Evolutionary conservation across 1,140 invertebrate genomes (phyloP).

Genomic region (Drosophila funebris): DNA sequence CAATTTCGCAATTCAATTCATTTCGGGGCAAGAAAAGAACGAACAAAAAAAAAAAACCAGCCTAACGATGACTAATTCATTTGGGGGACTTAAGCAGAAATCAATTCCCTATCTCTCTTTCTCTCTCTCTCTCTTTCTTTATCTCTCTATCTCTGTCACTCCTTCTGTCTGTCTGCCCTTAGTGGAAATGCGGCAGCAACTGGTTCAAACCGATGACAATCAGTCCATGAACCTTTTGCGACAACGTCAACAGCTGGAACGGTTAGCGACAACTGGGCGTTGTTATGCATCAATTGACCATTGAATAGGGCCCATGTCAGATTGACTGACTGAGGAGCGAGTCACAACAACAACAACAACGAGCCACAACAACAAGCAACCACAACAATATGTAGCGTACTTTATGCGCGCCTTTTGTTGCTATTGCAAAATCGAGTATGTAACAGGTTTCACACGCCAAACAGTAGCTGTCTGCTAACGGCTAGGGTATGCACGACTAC

Average conservation of each 20-base stretch:
- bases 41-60: background rate
- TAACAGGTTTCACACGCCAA: conserved; percentile 22
- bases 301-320: conserved; percentile 16
- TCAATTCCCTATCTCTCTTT: conserved; percentile 56
- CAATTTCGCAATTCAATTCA: conserved; percentile 21
- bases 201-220: conserved; percentile 64
- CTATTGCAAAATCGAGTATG: background rate
- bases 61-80: conserved; percentile 56
- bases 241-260: conserved; percentile 35
- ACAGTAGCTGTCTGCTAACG: background rate
- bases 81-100: conserved; percentile 55
- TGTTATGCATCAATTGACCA: conserved; percentile 29
- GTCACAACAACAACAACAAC: background rate
- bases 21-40: background rate
- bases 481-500: background rate
- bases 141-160: too few relatives aligned
- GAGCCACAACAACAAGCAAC: background rate
- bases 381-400: background rate
- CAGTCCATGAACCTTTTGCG: conserved; percentile 46
- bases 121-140: background rate
- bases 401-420: background rate
- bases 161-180: background rate
- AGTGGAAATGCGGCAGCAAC: conserved; percentile 37
- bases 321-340: conserved; percentile 4
- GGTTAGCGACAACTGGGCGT: background rate